Conservation (phyloP, 2,888 invertebrate genomes). For the Biston stratarius region DNA sequence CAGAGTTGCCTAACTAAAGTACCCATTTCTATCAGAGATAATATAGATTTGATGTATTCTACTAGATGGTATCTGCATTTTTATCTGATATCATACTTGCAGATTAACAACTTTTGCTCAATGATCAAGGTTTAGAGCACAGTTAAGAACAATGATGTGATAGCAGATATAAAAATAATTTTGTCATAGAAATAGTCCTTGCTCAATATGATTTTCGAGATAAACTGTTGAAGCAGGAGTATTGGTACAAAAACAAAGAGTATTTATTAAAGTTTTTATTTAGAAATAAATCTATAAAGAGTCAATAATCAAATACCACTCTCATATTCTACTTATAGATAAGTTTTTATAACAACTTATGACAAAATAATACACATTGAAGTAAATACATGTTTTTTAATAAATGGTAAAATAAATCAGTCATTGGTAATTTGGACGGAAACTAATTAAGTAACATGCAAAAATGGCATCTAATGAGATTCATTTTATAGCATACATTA, state of each 20-base stretch:
- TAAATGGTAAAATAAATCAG: conserved; percentile 74
- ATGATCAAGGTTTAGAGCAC: no score
- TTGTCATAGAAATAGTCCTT: no score
- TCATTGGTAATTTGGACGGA: conserved; percentile 85
- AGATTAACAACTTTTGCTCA: no score
- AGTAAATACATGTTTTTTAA: conserved; percentile 55
- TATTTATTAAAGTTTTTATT: conserved; percentile 63
- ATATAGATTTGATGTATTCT: no score
- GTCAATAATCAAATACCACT: conserved; percentile 66
- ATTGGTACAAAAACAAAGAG: neutral
- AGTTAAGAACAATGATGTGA: no score
- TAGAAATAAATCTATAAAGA: conserved; percentile 75
- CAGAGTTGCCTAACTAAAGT: no score
- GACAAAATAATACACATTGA: conserved; percentile 64
- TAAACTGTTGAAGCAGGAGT: no score
- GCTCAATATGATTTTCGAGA: no score
- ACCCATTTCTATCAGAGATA: no score
- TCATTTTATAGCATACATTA: conserved; percentile 48
- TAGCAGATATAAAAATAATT: no score
- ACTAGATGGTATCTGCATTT: no score
- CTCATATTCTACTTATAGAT: conserved; percentile 62
- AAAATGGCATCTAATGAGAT: conserved; percentile 63
- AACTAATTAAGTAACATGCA: conserved; percentile 78
- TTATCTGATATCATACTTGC: no score
- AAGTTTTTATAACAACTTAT: conserved; percentile 65